phyloP scores from a whole-genome alignment of 2,888 invertebrate genomes.

The Drosophila macrospina region DNA sequence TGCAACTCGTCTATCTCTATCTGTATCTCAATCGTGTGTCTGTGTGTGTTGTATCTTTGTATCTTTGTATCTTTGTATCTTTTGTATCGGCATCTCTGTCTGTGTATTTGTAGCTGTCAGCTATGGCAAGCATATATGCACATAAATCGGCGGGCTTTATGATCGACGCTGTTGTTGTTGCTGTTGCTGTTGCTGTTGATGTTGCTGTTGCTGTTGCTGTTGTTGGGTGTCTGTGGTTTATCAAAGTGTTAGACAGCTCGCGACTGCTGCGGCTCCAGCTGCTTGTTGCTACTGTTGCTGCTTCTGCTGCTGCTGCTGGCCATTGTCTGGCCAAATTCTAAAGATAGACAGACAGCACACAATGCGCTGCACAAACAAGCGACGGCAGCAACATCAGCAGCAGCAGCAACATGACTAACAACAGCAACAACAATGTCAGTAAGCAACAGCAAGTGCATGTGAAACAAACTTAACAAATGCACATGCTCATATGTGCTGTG shows the following conservation, averaged over 20 bases:
- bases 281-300: constrained; percentile 6
- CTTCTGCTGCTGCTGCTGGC: constrained; percentile 18
- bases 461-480: constrained; percentile 60
- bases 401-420: constrained; percentile 14
- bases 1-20: constrained; percentile 30
- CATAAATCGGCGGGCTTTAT: too few species aligned
- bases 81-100: constrained; percentile 18
- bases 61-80: too few species aligned
- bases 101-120: constrained; percentile 33
- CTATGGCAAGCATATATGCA: constrained; percentile 12
- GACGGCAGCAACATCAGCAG: constrained; percentile 24
- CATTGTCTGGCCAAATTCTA: constrained; percentile 75
- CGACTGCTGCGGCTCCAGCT: constrained; percentile 16
- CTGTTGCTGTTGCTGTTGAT: constrained; percentile 1
- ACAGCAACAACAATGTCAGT: constrained; percentile 27
- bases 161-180: too few species aligned
- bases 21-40: constrained; percentile 10
- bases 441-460: constrained; percentile 69
- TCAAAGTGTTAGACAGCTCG: constrained; percentile 63
- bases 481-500: background rate
- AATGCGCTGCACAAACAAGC: constrained; percentile 53
- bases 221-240: constrained; percentile 62
- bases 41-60: constrained; percentile 13
- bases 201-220: constrained; percentile 18
- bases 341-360: constrained; percentile 46